Percentiles rank a stretch among this genome's conserved stretches.
Evolutionary conservation across 2,113 vertebrate species (phyloP).

Genomic region (Hyla sarda): DNA sequence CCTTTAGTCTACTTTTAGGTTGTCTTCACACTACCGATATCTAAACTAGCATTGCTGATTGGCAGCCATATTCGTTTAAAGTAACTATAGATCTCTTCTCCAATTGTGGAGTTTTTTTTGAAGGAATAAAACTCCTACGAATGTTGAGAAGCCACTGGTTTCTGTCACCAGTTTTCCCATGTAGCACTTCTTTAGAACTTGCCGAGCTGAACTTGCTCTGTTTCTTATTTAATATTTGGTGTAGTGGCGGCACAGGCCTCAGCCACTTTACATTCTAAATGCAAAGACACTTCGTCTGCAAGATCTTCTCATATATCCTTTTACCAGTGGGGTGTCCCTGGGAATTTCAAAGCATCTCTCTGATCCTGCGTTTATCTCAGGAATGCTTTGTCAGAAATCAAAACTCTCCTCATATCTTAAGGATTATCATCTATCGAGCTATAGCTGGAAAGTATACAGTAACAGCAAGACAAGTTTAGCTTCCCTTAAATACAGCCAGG

Average conservation of each 20-base stretch:
- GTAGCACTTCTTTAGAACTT: not conserved
- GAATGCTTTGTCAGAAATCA: slow-evolving; percentile 99
- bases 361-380: slow-evolving; percentile 97
- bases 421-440: slow-evolving; percentile 91
- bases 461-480: slow-evolving; percentile 83
- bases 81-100: not conserved
- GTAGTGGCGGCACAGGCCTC: slow-evolving; percentile 67
- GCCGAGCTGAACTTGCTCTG: slow-evolving; percentile 68
- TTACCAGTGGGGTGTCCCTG: slow-evolving; percentile 74
- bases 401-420: slow-evolving; percentile 96
- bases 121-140: not conserved
- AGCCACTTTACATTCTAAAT: slow-evolving; percentile 62
- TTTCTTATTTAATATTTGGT: slow-evolving; percentile 77
- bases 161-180: not conserved
- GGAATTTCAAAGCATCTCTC: slow-evolving; percentile 90
- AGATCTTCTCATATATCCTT: slow-evolving; percentile 69
- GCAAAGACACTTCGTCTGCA: slow-evolving; percentile 72
- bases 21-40: not conserved
- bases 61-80: not conserved
- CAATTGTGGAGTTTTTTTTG: not conserved
- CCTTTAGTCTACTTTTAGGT: too few relatives aligned
- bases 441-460: slow-evolving; percentile 91
- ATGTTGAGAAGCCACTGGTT: not conserved
- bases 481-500: slow-evolving; percentile 76
- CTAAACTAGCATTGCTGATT: not conserved